Base-by-base conservation (phyloP, 2,113 vertebrate genomes). In the Oreochromis aureus region DNA sequence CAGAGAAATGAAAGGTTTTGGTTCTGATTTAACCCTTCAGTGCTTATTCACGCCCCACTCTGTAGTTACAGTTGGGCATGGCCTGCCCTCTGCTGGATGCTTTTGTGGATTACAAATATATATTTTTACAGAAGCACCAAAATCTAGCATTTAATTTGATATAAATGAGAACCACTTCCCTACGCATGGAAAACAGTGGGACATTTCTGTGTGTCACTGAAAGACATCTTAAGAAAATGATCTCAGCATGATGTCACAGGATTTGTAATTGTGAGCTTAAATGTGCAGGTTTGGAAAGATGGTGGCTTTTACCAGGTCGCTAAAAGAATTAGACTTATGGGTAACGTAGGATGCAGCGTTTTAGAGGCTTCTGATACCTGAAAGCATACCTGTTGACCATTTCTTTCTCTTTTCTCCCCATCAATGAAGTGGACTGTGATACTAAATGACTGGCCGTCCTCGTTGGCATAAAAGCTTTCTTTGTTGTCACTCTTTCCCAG, bases 401-500 rank as follows among this genome's bases (percentile, higher is more conserved):
- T 73, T 71, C 32, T 73, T 73, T 73, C 12, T 46, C 39, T 16
- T 48, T 46, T 76, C 22, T 76, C 24, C 3, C 5, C 6, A 46
- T 76, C 41, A 27, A 2, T 46, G 22, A 76, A 46, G 69, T 71
- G 39, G 6, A 10, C 78, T 80, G 51, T 80, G 48, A 80, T 36
- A 55, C 18, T 55, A 58, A 61, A 81, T 80, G 22, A 53, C 9
- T 6, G 24, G 7, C 12, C 1, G 11, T 46, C 16, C 15, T 48
- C 41, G 30, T 48, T 19, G 41, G 1, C 71, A 55, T 6, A n/a
- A 51, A 30, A 1, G 71, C 44, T 51, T 30, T 85, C 10, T 73
- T 30, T 69, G 5, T 51, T 15, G 82, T 51, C 24, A 4, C 18
- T 59, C 2, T 86, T 51, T 6, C 44, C 27, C 89, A 98, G 98